These are phyloP conservation scores for Dolichotis patagonum DNA, from an alignment of 2,113 vertebrate genomes.

Conservation along the genomic window DNA sequence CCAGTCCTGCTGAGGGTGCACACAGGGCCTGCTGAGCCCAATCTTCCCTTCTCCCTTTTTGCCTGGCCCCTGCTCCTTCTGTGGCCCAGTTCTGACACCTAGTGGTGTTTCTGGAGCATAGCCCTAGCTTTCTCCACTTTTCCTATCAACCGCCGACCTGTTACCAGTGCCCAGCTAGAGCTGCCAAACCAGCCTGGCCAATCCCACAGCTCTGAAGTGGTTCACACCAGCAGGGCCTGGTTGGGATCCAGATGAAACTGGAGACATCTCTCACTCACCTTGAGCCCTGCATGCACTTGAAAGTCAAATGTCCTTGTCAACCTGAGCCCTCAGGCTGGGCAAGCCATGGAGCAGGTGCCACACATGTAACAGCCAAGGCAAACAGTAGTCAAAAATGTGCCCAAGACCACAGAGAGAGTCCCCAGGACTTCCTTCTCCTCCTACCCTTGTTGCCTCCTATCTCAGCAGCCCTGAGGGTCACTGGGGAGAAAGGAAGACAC, in stretches of 20 bases:
- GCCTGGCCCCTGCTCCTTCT: background rate
- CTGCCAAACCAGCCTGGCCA: slow-evolving; percentile 55
- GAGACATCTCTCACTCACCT: background rate
- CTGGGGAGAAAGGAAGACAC: background rate
- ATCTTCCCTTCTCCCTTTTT: background rate
- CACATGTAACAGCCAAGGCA: background rate
- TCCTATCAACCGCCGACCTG: background rate
- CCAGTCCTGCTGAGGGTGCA: background rate
- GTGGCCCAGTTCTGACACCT: slow-evolving; percentile 58
- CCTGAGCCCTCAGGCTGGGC: background rate
- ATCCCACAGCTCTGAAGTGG: background rate
- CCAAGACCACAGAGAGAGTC: background rate
- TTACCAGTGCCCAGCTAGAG: background rate
- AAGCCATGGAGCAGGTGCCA: background rate
- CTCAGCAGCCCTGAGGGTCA: background rate
- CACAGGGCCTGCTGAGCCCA: accelerated
- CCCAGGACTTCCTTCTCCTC: background rate
- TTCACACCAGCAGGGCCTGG: background rate
- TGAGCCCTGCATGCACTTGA: background rate
- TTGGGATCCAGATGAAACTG: background rate
- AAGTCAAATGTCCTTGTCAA: background rate
- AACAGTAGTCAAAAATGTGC: background rate
- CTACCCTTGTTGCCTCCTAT: background rate
- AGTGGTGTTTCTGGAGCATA: background rate
- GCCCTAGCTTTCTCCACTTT: background rate